phyloP scores from a whole-genome alignment of 2,113 vertebrate species.

The Scolopax mira region DNA sequence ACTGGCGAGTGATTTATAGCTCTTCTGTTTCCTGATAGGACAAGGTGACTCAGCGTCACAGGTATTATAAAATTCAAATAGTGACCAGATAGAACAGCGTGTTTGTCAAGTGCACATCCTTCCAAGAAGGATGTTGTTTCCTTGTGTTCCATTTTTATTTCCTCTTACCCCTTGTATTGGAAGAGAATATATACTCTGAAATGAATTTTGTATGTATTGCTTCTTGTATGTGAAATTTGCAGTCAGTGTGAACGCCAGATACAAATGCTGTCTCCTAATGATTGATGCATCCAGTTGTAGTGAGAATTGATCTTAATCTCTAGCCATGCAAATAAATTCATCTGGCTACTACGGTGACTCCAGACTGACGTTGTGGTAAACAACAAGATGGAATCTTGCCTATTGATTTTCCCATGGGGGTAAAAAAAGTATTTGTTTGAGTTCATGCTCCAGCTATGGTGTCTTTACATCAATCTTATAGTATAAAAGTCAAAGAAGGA shows the following conservation, averaged over 20 bases:
- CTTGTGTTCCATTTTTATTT: background rate
- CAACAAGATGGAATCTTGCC: background rate
- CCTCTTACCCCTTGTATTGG: background rate
- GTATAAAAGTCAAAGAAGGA: background rate
- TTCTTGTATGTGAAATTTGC: background rate
- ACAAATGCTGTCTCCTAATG: background rate
- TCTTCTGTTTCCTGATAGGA: conserved; percentile 40
- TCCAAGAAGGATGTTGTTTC: background rate
- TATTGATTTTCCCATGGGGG: background rate
- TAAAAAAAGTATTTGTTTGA: background rate
- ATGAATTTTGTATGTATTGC: background rate
- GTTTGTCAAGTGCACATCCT: background rate
- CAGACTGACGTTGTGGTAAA: background rate
- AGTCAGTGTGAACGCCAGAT: fast-evolving
- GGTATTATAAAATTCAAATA: background rate
- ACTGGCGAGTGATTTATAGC: conserved; percentile 10
- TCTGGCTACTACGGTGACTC: background rate
- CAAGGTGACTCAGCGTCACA: conserved; percentile 27
- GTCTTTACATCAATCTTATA: background rate
- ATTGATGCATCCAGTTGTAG: background rate
- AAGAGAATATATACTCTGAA: background rate
- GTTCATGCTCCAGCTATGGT: background rate
- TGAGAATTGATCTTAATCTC: background rate
- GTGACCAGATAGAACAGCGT: background rate
- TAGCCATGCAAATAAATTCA: background rate